A percentile compares a stretch with the other conserved stretches of the same genome.
Conservation (phyloP, 2,888 invertebrate species). For the Parapristionchus giblindavisi region DNA sequence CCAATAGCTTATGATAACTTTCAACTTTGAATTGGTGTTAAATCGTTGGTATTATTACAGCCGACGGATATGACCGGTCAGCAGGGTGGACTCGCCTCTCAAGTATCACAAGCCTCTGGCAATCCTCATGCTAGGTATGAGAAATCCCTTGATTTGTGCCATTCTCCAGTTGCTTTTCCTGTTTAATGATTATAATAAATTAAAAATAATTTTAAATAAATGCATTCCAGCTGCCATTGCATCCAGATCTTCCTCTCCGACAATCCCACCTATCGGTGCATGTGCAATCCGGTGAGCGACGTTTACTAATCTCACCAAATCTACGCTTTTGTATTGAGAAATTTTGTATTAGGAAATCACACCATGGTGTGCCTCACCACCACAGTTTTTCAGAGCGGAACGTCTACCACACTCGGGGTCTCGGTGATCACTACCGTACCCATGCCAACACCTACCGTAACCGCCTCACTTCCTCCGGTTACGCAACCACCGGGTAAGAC, state of each 20-base stretch:
- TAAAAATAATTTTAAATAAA: no score
- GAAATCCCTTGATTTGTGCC: no score
- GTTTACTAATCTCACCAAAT: no score
- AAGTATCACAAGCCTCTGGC: constrained; percentile 11
- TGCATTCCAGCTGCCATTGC: constrained; percentile 51
- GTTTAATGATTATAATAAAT: not conserved
- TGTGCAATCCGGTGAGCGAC: constrained; percentile 43
- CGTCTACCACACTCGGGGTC: constrained; percentile 11
- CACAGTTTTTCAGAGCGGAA: not conserved
- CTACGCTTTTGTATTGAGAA: no score
- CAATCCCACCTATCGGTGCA: constrained; percentile 57
- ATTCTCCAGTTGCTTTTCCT: not conserved
- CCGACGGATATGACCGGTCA: not conserved
- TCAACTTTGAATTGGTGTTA: no score
- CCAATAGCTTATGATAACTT: no score
- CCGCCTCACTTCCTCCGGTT: not conserved
- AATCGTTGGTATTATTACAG: not conserved
- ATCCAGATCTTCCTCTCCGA: constrained; percentile 59
- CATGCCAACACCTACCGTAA: not conserved
- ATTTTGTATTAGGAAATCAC: not conserved
- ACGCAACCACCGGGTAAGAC: no score
- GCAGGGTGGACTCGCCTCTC: constrained; percentile 28
- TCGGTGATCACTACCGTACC: constrained; percentile 20
- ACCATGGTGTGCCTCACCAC: not conserved
- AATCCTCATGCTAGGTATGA: constrained; percentile 13